Evolutionary conservation across 2,888 invertebrate genomes (phyloP), one percentile per base, ranked within the genome.

Genomic region (Oligia fasciuncula): DNA sequence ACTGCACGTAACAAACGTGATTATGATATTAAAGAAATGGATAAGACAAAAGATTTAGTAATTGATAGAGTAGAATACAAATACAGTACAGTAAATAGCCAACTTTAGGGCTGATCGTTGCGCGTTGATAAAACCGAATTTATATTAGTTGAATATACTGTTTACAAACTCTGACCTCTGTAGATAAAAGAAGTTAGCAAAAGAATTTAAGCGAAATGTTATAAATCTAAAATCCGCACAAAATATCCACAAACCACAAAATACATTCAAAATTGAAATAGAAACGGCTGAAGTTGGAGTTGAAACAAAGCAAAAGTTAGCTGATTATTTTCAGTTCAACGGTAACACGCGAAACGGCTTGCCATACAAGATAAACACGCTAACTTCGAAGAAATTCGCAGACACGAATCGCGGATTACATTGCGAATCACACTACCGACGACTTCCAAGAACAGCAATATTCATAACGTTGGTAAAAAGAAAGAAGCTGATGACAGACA

Each of bases 361-460:
- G 91, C 93, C 90, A 87, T 93, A 94, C 93, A 94, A 94, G 93
- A 94, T 91, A 93, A 94, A 94, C 95, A 95, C 93, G 95, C 95
- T 81, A 95, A 95, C 93, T 95, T 95, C 95, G 93, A 93, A 94
- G 95, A 95, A 96, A 94, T 90, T 85, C 90, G 89, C 90, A 90
- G 90, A 93, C 94, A 94, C 93, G 92, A 94, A 94, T 83, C 87
- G 89, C 79, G 91, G 93, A 95, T 95, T 95, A 95, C 93, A 92
- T 91, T 92, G 91, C 91, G 87, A 95, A 93, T 92, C 89, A 92
- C 91, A 89, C 90, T 90, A 86, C 90, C 85, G 83, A 88, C 88
- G 85, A 90, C 87, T 94, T 94, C 94, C 84, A 75, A 92, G 94
- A 94, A 95, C 86, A 82, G 89, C 87, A 91, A 92, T 91, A 91